Percentiles rank a stretch among this genome's conserved stretches.
Evolutionary conservation across 64 coral and sea anemone species (phyloP).

Genomic region (Porites australiensis): DNA sequence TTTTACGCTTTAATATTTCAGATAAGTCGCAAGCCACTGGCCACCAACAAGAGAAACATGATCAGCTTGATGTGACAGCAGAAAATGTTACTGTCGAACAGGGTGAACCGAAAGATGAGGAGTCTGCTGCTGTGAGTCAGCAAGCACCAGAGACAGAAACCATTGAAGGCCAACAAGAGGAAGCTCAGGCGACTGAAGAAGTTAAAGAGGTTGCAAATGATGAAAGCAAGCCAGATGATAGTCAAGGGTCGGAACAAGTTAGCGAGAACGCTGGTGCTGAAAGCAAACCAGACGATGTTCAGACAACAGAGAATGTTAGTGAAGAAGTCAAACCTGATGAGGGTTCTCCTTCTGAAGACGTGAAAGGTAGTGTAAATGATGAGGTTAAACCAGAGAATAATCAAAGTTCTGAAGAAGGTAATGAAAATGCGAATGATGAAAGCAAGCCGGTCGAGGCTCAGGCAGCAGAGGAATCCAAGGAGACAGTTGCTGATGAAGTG

Average conservation of each 20-base stretch:
- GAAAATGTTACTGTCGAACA: background rate
- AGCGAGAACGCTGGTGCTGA: background rate
- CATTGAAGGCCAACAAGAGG: constrained; percentile 21
- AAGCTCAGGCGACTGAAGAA: constrained; percentile 15
- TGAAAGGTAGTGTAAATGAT: background rate
- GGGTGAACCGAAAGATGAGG: background rate
- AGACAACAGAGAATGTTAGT: background rate
- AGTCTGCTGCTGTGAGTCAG: background rate
- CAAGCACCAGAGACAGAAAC: background rate
- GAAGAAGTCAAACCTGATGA: constrained; percentile 27
- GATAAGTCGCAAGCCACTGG: background rate
- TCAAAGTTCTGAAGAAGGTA: constrained; percentile 5
- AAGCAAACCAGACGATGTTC: constrained; percentile 3
- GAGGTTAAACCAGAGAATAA: constrained; percentile 38
- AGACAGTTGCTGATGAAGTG: background rate
- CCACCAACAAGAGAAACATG: background rate
- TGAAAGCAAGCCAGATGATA: constrained; percentile 33
- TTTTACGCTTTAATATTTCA: background rate
- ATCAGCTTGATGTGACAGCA: background rate
- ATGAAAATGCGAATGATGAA: constrained; percentile 23
- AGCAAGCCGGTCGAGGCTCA: constrained; percentile 34
- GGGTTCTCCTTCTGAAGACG: background rate
- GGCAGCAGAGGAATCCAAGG: constrained; percentile 44
- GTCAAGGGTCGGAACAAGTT: constrained; percentile 49
- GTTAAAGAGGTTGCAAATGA: constrained; percentile 26